Evolutionary conservation across 1,140 invertebrate species (phyloP), one percentile per base, ranked within the genome.

Genomic region (Tenebrio molitor): DNA sequence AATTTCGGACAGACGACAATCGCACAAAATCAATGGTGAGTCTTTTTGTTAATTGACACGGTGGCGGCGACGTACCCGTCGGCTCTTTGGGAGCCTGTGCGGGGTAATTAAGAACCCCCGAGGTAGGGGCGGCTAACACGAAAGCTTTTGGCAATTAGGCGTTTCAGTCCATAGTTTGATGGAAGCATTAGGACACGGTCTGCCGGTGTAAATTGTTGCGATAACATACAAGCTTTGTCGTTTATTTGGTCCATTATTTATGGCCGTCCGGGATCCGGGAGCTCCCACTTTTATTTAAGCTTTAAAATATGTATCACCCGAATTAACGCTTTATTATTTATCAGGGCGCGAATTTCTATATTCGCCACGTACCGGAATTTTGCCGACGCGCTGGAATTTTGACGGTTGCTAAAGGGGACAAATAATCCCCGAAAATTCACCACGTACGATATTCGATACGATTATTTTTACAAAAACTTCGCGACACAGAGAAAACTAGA

Each of bases 131-230:
- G 64, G 70, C 63, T 36, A 69, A 75, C 74, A 76, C 73, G 78
- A 79, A 79, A 79, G 78, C 78, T 79, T 79, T 79, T 78, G 74
- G 78, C 78, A 77, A 79, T 79, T 79, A 78, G 77, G 71, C 69
- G 78, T 78, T 76, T 75, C 76, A 76, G 69, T 71, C 69, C 71
- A 68, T 71, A 73, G 74, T 74, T 76, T 77, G 73, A 77, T 79
- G 70, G 78, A 78, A 74, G 74, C 76, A 76, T 78, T 78, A 78
- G 67, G 29, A 69, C 42, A 58, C 42, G 71, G 33, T 66, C 42
- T 41, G 63, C 50, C 53, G 53, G 62, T 72, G 64, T 72, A 72
- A 64, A 72, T 69, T 71, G 63, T 29, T 29, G 66, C 58, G 72
- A 58, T 70, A 73, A 73, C 64, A 68, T 65, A 39, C 44, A 62